Base-by-base conservation (phyloP, 2,888 invertebrate species). In the Apoda limacodes region DNA sequence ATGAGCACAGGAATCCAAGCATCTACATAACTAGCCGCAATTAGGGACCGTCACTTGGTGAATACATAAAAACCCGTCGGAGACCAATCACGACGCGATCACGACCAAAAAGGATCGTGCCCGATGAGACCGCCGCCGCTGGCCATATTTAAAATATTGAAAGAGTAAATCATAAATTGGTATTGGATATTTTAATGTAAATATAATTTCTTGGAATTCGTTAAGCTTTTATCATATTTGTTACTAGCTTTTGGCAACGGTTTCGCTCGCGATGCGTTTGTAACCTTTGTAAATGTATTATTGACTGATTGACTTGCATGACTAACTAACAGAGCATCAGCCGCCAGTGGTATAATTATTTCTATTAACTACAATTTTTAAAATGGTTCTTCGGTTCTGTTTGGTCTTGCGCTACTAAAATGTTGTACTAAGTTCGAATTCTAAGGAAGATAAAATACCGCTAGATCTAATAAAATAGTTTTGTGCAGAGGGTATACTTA, bases 71-170 rank as follows among this genome's bases (percentile, higher is more conserved):
- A 59, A 48, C 45, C 50, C 48, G 52, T 53, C 49, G 48, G 53
- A 54, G 60, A 62, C 75, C 75, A 74, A 75, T 75, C 63, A 59
- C 55, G 50, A 41, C 49, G 48, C 55, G 56, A 60, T 60, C 60
- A 57, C 39, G 45, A 52, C 56, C 52, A 46, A 58, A 63, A 42
- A 34, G 36, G 39, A 40, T 41, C 39, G 27, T 34, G 37, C 32
- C 34, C 48, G 43, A 49, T 55, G 55, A 48, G 52, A 54, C 55
- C 62, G 75, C 74, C 17, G 17, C 17, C 69, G 55, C 45, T 65
- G 66, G 76, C 68, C 69, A 71, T 75, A 58, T 63, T 72, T 67
- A 70, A 63, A 70, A 67, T 71, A 72, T 72, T 67, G 65, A 65
- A 67, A 60, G 51, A 68, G 72, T 74, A 74, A 74, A 74, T 75